phyloP scores from a whole-genome alignment of 2,888 invertebrate genomes.

The Chalcosyrphus nemorum region DNA sequence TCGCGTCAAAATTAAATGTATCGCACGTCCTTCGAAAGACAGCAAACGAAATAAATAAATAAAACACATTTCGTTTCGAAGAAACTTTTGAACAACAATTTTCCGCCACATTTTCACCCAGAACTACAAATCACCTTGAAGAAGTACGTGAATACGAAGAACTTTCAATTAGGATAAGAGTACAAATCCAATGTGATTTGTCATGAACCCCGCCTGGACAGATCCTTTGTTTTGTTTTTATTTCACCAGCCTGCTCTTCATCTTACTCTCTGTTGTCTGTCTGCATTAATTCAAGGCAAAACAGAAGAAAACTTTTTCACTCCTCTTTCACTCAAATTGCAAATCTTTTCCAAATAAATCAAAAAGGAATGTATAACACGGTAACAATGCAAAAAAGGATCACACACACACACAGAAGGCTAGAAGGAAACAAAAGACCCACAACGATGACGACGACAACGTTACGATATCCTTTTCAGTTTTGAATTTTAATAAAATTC shows the following conservation, averaged over 20 bases:
- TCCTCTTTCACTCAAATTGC: conserved; percentile 46
- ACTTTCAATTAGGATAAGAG: conserved; percentile 47
- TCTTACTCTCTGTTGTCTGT: background rate
- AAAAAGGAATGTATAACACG: conserved; percentile 31
- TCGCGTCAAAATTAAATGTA: background rate
- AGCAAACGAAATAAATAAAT: background rate
- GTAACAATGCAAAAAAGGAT: conserved; percentile 8
- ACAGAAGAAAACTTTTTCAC: no score
- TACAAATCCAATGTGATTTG: conserved; percentile 32
- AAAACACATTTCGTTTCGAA: background rate
- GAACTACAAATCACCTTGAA: conserved; percentile 5
- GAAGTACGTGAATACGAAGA: background rate
- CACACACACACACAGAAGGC: background rate
- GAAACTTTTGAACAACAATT: conserved; percentile 20
- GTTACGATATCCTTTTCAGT: conserved; percentile 58
- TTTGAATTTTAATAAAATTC: conserved; percentile 73
- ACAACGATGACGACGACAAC: background rate
- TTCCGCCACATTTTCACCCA: background rate
- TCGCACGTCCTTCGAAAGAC: background rate
- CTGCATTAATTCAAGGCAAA: conserved; percentile 44
- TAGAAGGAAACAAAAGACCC: conserved; percentile 38
- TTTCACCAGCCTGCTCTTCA: background rate
- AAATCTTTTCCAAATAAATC: conserved; percentile 65
- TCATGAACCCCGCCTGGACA: conserved; percentile 24
- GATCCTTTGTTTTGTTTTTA: background rate